These are phyloP conservation scores for Perodicticus potto DNA, from an alignment of 2,797 vertebrate genomes.

Conservation along the genomic window DNA sequence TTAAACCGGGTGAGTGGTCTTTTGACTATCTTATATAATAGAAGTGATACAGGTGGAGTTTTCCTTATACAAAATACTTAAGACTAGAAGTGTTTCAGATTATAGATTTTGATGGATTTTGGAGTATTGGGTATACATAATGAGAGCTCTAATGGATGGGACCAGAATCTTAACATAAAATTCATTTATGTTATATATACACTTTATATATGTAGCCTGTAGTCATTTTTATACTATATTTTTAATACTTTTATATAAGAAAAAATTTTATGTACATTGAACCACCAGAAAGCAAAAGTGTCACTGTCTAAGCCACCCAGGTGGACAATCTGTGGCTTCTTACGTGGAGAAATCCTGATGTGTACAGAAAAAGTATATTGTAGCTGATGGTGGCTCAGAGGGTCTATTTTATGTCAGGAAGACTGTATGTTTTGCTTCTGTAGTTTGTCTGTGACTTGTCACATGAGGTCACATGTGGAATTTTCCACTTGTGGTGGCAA, in stretches of 20 bases:
- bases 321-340: background rate
- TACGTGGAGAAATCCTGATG: background rate
- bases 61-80: background rate
- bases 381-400: too few species aligned
- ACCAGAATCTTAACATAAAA: background rate
- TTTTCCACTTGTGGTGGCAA: background rate
- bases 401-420: background rate
- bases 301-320: background rate
- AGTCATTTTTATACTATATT: background rate
- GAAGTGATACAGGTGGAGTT: background rate
- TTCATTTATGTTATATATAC: background rate
- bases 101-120: background rate
- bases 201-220: background rate
- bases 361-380: background rate
- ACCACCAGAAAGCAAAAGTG: background rate
- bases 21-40: background rate
- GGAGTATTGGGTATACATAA: background rate
- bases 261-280: background rate
- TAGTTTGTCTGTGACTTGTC: background rate
- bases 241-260: background rate
- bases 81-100: background rate
- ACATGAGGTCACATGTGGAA: background rate
- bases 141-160: background rate
- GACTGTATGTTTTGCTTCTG: background rate
- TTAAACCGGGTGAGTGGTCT: background rate